phyloP scores from a whole-genome alignment of 2,113 vertebrate species.

The Elanus axillaris region DNA sequence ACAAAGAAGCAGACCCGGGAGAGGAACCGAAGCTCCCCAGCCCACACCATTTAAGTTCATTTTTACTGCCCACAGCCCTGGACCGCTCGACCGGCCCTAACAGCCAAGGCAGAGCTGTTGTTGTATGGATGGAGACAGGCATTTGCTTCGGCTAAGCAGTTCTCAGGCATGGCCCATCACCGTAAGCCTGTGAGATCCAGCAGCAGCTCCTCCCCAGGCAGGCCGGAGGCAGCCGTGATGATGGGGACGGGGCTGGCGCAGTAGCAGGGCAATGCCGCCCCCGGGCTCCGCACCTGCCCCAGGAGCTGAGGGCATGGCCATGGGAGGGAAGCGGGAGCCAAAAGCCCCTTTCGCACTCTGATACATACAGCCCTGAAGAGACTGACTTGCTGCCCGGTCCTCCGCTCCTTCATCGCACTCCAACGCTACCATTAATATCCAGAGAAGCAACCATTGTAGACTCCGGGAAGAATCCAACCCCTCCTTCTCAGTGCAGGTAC shows the following conservation, averaged over 20 bases:
- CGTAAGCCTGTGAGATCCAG: background rate
- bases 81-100: no score
- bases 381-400: background rate
- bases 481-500: background rate
- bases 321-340: no score
- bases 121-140: background rate
- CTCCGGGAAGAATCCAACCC: background rate
- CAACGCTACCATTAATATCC: background rate
- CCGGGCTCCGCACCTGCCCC: background rate
- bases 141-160: background rate
- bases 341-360: background rate
- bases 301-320: background rate
- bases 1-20: background rate
- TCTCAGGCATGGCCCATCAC: background rate
- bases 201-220: background rate
- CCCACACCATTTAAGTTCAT: background rate
- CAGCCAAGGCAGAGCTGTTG: background rate
- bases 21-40: background rate
- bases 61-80: background rate
- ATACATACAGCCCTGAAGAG: background rate
- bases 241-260: background rate
- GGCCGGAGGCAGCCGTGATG: fast-evolving
- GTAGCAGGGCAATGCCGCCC: background rate
- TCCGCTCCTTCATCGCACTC: background rate
- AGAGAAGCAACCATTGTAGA: background rate